These are phyloP conservation scores for Cerastis rubricosa DNA, from an alignment of 2,888 invertebrate species.

Conservation along the genomic window DNA sequence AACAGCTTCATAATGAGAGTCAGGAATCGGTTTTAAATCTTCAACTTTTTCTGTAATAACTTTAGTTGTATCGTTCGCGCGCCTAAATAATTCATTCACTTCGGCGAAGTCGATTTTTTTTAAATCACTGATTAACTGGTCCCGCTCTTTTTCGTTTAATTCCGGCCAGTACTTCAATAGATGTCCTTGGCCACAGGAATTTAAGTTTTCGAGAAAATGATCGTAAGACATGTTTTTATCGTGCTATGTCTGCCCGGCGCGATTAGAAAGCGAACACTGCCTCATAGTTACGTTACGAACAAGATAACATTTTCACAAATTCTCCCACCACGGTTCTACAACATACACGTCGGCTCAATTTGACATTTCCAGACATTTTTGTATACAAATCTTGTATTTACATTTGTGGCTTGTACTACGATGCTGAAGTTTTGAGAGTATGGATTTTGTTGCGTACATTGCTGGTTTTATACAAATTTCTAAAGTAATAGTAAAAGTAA, in stretches of 20 bases:
- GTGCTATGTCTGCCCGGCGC: conserved; percentile 64
- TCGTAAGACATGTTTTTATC: conserved; percentile 88
- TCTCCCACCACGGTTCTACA: conserved; percentile 83
- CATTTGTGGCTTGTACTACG: conserved; percentile 58
- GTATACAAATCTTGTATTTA: conserved; percentile 71
- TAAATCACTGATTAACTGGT: conserved; percentile 92
- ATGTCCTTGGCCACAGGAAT: conserved; percentile 94
- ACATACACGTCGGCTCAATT: conserved; percentile 82
- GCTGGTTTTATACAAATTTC: not conserved
- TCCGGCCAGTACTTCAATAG: conserved; percentile 95
- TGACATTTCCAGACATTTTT: conserved; percentile 67
- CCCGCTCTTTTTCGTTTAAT: conserved; percentile 91
- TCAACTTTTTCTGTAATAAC: conserved; percentile 94
- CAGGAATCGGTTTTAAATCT: conserved; percentile 95
- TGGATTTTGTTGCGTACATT: conserved; percentile 25
- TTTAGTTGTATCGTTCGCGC: conserved; percentile 91
- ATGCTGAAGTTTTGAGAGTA: not conserved
- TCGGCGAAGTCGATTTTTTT: conserved; percentile 93
- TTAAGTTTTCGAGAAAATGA: conserved; percentile 88
- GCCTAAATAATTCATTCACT: conserved; percentile 92
- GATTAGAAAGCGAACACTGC: conserved; percentile 89
- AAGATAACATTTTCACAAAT: conserved; percentile 81
- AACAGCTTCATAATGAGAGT: conserved; percentile 95
- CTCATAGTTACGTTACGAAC: conserved; percentile 70
- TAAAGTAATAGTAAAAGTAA: accelerated